These are phyloP conservation scores for Stomatorhinus ivindoensis DNA, from an alignment of 2,113 vertebrate genomes.

Conservation along the genomic window DNA sequence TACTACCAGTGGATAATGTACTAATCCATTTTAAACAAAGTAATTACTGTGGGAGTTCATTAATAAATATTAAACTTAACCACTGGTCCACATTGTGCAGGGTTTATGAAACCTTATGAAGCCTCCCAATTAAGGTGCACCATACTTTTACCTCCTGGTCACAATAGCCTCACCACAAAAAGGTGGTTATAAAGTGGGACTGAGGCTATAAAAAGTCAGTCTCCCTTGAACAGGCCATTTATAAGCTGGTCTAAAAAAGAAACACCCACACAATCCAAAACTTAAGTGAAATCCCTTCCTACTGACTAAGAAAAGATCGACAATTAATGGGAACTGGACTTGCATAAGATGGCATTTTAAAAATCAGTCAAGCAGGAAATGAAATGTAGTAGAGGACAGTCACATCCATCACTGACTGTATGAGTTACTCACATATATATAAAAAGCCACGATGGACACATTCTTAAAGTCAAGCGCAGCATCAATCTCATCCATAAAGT, in stretches of 20 bases:
- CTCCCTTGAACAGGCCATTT: background rate
- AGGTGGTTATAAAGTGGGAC: background rate
- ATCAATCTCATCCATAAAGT: constrained; percentile 98
- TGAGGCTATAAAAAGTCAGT: background rate
- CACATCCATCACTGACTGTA: background rate
- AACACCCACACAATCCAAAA: background rate
- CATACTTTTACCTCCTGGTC: background rate
- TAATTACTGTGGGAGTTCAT: background rate
- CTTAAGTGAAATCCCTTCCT: background rate
- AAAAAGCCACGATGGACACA: constrained; percentile 93
- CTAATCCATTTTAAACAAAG: background rate
- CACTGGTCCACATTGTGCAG: background rate
- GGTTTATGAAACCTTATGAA: background rate
- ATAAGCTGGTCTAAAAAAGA: background rate
- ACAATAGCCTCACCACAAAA: background rate
- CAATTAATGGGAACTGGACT: background rate
- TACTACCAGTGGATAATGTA: background rate
- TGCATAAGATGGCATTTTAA: background rate
- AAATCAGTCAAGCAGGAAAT: background rate
- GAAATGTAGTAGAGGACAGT: background rate
- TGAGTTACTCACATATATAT: constrained; percentile 83
- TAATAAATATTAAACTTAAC: background rate
- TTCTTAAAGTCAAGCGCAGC: constrained; percentile 97
- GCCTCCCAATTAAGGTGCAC: background rate
- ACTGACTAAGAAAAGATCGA: background rate